Base-by-base conservation (phyloP, 2,797 vertebrate genomes). In the Limosa lapponica region DNA sequence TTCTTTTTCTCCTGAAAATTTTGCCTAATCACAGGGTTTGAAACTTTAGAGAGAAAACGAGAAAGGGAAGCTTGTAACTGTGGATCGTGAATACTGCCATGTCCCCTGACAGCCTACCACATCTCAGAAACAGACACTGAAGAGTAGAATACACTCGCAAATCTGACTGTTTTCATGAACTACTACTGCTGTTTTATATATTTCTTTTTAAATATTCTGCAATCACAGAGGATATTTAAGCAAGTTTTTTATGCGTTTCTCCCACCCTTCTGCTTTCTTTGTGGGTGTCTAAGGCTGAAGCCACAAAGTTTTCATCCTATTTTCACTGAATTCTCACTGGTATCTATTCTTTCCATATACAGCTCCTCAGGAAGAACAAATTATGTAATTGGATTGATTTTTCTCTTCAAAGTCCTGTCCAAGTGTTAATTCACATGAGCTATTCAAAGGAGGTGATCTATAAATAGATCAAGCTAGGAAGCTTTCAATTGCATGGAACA, bases 31-130 rank as follows among this genome's bases (percentile, higher is more conserved):
- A 5, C 15, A 58, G 43, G 17, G 10, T 82, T 71, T 44, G 5
- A 27, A 55, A 36, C 32, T 82, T 90, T 75, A 30, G 11, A 82
- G 16, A 55, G 5, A 36, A 77, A 64, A 55, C 4, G 77, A 52
- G 13, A 74, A 79, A 41, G 8, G 9, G 13, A 80, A 55, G 7
- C 2, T 44, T 70, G 5, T 18, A 54, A 64, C 39, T 32, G 4
- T 25, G 13, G 25, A 16, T 52, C 0, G 0, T 24, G 14, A 71
- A 86, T 77, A 72, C 23, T 65, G 8, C 37, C 12, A 6, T 0
- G 0, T 12, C 19, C 64, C 5, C 41, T 55, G 28, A 80, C 7
- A 74, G 3, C 1, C 13, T 39, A 28, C 14, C 8, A 6, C 6
- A 1, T 51, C 16, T 90, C 48, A 70, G 32, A 82, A 72, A 61